Evolutionary conservation across 2,888 invertebrate species (phyloP).

Genomic region (Mellilla xanthometata): DNA sequence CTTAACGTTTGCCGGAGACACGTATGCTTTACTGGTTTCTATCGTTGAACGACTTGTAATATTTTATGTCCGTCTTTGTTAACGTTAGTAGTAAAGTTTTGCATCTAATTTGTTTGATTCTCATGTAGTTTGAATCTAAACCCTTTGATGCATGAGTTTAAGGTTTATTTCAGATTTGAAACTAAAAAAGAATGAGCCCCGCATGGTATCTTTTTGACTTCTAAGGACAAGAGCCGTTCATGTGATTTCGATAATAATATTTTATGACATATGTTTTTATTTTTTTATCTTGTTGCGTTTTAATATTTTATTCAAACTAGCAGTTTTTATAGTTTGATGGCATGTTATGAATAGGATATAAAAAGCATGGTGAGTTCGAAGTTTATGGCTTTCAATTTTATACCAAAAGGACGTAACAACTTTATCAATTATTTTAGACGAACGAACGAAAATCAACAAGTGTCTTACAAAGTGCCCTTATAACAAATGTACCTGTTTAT

Average conservation of each 20-base stretch:
- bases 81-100: slow-evolving; percentile 23
- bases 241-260: slow-evolving; percentile 37
- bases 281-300: slow-evolving; percentile 19
- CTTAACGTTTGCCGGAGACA: slow-evolving; percentile 14
- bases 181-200: slow-evolving; percentile 33
- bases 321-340: slow-evolving; percentile 38
- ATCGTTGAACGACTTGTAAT: slow-evolving; percentile 28
- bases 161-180: slow-evolving; percentile 16
- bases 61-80: slow-evolving; percentile 22
- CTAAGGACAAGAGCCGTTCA: slow-evolving; percentile 41
- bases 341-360: slow-evolving; percentile 37
- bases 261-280: slow-evolving; percentile 18
- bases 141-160: slow-evolving; percentile 26
- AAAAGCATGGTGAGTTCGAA: background rate
- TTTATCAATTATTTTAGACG: slow-evolving; percentile 44
- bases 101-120: too few relatives aligned
- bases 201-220: slow-evolving; percentile 39
- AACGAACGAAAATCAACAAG: slow-evolving; percentile 53
- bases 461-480: slow-evolving; percentile 63
- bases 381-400: slow-evolving; percentile 19
- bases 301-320: slow-evolving; percentile 18
- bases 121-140: slow-evolving; percentile 15
- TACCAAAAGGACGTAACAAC: slow-evolving; percentile 59
- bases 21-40: slow-evolving; percentile 12
- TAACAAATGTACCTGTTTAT: slow-evolving; percentile 40